phyloP scores from a whole-genome alignment of 2,888 invertebrate genomes.

The Oeneis ivallda region DNA sequence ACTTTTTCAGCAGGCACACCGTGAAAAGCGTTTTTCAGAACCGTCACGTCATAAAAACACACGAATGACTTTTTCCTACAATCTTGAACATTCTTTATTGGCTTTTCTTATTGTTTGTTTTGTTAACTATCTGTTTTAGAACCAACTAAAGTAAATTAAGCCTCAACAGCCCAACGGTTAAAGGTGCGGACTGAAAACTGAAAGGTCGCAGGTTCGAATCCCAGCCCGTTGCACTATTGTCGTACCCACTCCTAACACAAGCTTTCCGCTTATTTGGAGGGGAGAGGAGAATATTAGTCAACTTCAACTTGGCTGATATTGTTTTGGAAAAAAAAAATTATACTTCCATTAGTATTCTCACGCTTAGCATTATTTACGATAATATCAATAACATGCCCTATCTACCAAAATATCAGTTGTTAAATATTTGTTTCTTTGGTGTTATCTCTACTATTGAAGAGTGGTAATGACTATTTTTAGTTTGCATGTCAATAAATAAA shows the following conservation, averaged over 20 bases:
- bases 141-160: not conserved
- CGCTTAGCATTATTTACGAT: not conserved
- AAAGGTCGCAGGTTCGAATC: no score
- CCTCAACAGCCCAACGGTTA: no score
- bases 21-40: conserved; percentile 65
- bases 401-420: no score
- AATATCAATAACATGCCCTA: not conserved
- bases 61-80: not conserved
- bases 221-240: no score
- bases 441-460: not conserved
- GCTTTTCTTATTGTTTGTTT: not conserved
- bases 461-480: no score
- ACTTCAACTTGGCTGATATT: no score
- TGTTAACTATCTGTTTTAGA: not conserved
- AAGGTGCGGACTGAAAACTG: no score
- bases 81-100: not conserved
- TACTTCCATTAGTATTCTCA: not conserved
- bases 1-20: conserved; percentile 67
- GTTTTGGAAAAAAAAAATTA: no score
- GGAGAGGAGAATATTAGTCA: no score
- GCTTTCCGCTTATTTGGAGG: no score
- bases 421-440: not conserved
- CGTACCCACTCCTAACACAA: no score
- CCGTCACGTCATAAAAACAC: conserved; percentile 43
- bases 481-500: no score